Percentiles rank a stretch among this genome's conserved stretches.
These are phyloP conservation scores for Drosophila tropicalis DNA, from an alignment of 1,140 invertebrate species.

Conservation along the genomic window DNA sequence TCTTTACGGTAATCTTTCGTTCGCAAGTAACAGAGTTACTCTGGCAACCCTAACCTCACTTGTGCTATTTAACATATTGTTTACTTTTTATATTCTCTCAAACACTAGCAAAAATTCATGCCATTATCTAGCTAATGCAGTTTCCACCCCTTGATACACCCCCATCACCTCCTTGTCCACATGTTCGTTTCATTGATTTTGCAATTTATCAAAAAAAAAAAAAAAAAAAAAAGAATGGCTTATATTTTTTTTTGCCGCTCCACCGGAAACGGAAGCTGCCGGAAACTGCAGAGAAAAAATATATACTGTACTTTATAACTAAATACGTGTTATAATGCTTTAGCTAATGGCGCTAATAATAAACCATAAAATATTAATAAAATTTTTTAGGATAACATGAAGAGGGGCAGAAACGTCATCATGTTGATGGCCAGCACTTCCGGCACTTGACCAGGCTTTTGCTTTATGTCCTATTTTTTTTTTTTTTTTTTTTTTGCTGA, in stretches of 20 bases:
- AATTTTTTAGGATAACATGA: constrained; percentile 24
- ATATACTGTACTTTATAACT: constrained; percentile 32
- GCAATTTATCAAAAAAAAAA: constrained; percentile 62
- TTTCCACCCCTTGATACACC: background rate
- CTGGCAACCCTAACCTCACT: constrained; percentile 26
- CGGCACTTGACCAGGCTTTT: constrained; percentile 40
- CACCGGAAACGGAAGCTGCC: constrained; percentile 61
- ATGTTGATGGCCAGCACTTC: constrained; percentile 47
- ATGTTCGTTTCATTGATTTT: constrained; percentile 45
- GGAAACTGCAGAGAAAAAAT: constrained; percentile 49
- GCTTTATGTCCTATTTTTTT: background rate
- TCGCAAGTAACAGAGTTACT: constrained; percentile 28
- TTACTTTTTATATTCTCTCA: constrained; percentile 45
- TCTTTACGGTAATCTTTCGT: constrained; percentile 64
- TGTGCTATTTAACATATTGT: constrained; percentile 72
- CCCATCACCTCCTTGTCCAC: too few species aligned
- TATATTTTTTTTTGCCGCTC: constrained; percentile 22
- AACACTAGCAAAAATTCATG: constrained; percentile 22
- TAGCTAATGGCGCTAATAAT: constrained; percentile 56
- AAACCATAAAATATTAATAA: constrained; percentile 59
- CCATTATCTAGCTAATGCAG: constrained; percentile 58
- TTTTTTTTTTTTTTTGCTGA: background rate
- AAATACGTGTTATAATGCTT: constrained; percentile 52
- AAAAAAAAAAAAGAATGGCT: too few species aligned
- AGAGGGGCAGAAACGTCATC: constrained; percentile 11